Base-by-base conservation (phyloP, 1,140 invertebrate species). In the Penaeus japonicus region DNA sequence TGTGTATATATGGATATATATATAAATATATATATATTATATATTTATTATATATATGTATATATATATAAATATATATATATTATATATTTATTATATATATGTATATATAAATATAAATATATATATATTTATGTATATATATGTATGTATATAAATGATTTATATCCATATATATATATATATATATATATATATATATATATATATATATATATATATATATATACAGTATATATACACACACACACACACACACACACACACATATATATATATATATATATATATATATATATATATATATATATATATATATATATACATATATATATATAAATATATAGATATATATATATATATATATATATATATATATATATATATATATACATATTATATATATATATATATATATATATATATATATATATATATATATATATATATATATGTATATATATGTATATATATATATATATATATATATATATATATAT, bases 311-410 rank as follows among this genome's bases (percentile, higher is more conserved):
- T 53, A 80, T 80, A 80, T 53, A 80, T 80, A 80, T 53, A 80
- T 80, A 80, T 53, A 80, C 27, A 80, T 53, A 80, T 80, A 80
- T 80, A 80, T 80, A 80, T 80, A 80, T 80, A 80, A n/a, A 55
- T 80, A 80, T 54, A 80, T 80, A 80, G 54, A 80, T 80, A 80
- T 80, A 80, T 80, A 80, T 80, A 80, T 55, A 80, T 80, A 80
- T 80, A 80, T 80, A 80, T 80, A 80, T 55, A 80, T 80, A 55
- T 55, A 80, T 80, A 55, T 80, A 80, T 55, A 30, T 81, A 15
- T 57, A 47, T 30, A 47, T 7, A 47, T 24, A 62, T 30, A 83
- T 59, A 83, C 2, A 22, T 2, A 30, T 47, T 47, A 47, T 47
- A 47, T 47, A 47, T 47, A 47, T 47, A 47, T 47, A 47, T 10